Evolutionary conservation across 2,888 invertebrate genomes (phyloP).

Genomic region (Philonicus albiceps): DNA sequence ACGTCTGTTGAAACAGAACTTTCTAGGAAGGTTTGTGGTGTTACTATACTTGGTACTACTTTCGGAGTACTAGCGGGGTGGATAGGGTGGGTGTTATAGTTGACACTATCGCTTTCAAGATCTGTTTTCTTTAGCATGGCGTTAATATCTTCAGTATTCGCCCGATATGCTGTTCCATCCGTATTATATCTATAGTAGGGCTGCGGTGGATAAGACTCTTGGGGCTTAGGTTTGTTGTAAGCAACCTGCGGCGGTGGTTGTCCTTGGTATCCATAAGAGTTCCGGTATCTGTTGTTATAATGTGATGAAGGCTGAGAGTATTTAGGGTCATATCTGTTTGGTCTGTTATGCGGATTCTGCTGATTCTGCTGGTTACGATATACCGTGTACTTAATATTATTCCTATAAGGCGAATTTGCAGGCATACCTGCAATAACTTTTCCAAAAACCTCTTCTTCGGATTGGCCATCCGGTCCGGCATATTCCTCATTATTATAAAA

Average conservation of each 20-base stretch:
- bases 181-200: conserved; percentile 34
- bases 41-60: conserved; percentile 36
- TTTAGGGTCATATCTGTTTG: conserved; percentile 61
- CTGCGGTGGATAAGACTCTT: conserved; percentile 33
- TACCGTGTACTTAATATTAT: conserved; percentile 59
- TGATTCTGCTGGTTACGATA: conserved; percentile 42
- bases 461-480: conserved; percentile 70
- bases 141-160: conserved; percentile 37
- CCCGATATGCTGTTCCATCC: conserved; percentile 21
- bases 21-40: conserved; percentile 17
- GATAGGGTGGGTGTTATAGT: neutral
- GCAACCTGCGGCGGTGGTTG: conserved; percentile 31
- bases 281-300: conserved; percentile 36
- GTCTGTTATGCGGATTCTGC: conserved; percentile 51
- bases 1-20: neutral
- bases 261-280: conserved; percentile 18
- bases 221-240: conserved; percentile 16
- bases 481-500: conserved; percentile 76
- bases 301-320: conserved; percentile 54
- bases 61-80: neutral
- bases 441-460: conserved; percentile 79
- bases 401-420: conserved; percentile 64
- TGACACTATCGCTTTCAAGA: neutral
- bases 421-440: conserved; percentile 78
- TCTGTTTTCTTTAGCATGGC: neutral